Base-by-base conservation (phyloP, 2,797 vertebrate genomes). In the Echeneis naucrates region DNA sequence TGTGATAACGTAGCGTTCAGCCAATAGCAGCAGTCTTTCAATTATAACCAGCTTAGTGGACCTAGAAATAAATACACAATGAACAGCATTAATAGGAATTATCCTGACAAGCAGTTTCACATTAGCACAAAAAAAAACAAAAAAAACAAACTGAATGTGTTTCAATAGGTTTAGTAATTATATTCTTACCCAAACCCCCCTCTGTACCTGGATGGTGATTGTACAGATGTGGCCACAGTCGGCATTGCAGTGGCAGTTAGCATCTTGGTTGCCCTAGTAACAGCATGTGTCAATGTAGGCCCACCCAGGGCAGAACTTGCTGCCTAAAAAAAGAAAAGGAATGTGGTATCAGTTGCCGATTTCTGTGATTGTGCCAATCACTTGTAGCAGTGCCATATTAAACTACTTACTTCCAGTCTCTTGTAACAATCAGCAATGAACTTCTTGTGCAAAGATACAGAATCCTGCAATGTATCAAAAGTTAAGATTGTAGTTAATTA, bases 361-460 rank as follows among this genome's bases (percentile, higher is more conserved):
- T 58, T 44, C 14, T 53, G 17, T 19, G 19, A 68, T 64, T 1
- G 4, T 16, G 30, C 48, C 17, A 68, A 55, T 50, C 16, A 30
- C 23, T 17, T 2, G 0, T 6, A 19, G 13, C 19, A 19, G 2
- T 5, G 12, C 47, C 8, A 13, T 1, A 35, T 56, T 54, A 5
- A 4, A 35, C 24, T 14, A 64, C 94, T 93, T 85, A 99, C 98
- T 95, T 99, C 98, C 72, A 99, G 93, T 88, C 98, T 94, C 55
- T 99, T 99, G 82, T 99, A 99, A 93, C 98, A 99, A 94, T 99
- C 98, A 69, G 98, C 98, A 73, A 99, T 99, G 78, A 99, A 99
- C 87, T 99, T 99, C 94, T 99, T 99, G 93, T 99, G 98, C 87
- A 99, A 95, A 30, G 98, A 96, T 37, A 99, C 97, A 0, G 98